Conservation (phyloP, 2,797 vertebrate genomes). For the Acrossocheilus wenchowensis region DNA sequence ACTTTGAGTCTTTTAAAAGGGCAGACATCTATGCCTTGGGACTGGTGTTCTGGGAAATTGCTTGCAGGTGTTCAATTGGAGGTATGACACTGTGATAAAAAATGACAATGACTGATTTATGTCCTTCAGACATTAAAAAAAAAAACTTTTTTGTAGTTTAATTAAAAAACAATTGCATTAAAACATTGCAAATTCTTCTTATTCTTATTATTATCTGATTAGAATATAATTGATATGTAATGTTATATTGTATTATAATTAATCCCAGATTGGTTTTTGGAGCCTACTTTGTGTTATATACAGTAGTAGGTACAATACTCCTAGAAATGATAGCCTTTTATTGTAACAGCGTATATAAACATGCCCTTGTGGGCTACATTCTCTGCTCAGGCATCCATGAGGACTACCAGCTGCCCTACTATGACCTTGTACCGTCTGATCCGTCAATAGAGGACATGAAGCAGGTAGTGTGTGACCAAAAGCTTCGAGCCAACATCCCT, state of each 20-base stretch:
- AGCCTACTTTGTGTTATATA: not conserved
- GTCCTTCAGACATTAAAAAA: not conserved
- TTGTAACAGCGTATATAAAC: not conserved
- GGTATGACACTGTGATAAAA: conserved; percentile 69
- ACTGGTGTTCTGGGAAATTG: conserved; percentile 89
- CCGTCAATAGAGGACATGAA: conserved; percentile 91
- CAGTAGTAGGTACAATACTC: not conserved
- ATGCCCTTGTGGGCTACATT: not conserved
- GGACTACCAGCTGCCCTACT: conserved; percentile 89
- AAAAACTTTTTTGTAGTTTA: not conserved
- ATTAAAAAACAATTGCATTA: not conserved
- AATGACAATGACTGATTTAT: not conserved
- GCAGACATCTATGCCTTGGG: conserved; percentile 91
- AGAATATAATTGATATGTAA: not conserved
- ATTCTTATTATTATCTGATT: not conserved
- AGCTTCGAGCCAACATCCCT: conserved; percentile 87
- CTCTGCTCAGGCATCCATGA: conserved; percentile 82
- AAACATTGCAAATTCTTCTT: not conserved
- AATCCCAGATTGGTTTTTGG: not conserved
- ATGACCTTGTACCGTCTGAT: conserved; percentile 88
- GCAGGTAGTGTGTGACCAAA: conserved; percentile 89
- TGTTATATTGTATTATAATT: not conserved
- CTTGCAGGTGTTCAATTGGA: conserved; percentile 85
- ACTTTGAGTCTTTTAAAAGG: conserved; percentile 90
- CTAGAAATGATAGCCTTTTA: not conserved